phyloP scores from a whole-genome alignment of 2,888 invertebrate genomes.

The Synergus itoensis region DNA sequence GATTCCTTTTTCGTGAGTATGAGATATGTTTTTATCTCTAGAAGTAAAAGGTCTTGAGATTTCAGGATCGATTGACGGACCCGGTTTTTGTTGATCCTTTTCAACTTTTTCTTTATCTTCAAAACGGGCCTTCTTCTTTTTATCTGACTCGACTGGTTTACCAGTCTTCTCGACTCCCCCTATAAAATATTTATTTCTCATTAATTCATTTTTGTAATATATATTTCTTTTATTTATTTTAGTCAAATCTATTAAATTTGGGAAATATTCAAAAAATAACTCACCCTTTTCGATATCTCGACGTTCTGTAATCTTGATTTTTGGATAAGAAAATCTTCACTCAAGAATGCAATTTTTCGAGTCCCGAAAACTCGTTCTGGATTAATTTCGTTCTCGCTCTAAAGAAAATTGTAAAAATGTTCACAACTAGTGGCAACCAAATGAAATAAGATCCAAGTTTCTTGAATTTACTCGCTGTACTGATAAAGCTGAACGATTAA shows the following conservation, averaged over 20 bases:
- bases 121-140: not conserved
- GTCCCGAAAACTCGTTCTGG: not conserved
- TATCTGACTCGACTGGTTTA: slow-evolving; percentile 24
- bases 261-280: not conserved
- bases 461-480: slow-evolving; percentile 18
- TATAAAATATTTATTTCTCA: not conserved
- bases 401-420: slow-evolving; percentile 38
- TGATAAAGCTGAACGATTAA: slow-evolving; percentile 32
- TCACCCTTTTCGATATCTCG: slow-evolving; percentile 58
- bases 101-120: slow-evolving; percentile 7
- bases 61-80: slow-evolving; percentile 6
- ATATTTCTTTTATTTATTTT: not conserved
- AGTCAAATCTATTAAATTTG: not conserved
- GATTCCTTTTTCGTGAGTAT: slow-evolving; percentile 53
- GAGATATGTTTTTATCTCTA: not conserved
- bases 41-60: not conserved
- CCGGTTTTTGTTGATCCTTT: slow-evolving; percentile 31
- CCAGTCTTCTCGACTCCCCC: slow-evolving; percentile 39
- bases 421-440: not conserved
- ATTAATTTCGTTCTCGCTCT: slow-evolving; percentile 17
- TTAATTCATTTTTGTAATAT: not conserved
- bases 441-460: not conserved
- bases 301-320: slow-evolving; percentile 58
- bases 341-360: not conserved
- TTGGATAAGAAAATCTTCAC: not conserved